phyloP scores from a whole-genome alignment of 2,888 invertebrate genomes.

The Hydropsyche betteni region DNA sequence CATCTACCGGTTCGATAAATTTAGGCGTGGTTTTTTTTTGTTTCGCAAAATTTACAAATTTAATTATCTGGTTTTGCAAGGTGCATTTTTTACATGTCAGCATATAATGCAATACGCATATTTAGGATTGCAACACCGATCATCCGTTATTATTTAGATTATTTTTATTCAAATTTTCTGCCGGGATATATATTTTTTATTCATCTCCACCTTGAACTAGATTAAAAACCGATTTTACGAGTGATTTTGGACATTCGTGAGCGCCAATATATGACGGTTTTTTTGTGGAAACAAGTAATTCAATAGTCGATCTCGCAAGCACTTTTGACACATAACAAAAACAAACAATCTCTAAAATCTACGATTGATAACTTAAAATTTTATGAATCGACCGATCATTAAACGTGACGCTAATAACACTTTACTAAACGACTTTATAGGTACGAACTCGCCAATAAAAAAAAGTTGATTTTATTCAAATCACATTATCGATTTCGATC shows the following conservation, averaged over 20 bases:
- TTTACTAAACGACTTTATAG: not conserved
- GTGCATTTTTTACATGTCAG: not conserved
- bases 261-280: not conserved
- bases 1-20: too few species aligned
- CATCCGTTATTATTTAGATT: not conserved
- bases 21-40: too few species aligned
- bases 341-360: not conserved
- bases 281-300: not conserved
- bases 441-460: not conserved
- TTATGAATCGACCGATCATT: too few species aligned
- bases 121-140: constrained; percentile 2
- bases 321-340: not conserved
- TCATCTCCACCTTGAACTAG: constrained; percentile 19
- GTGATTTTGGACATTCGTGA: constrained; percentile 1
- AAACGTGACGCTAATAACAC: too few species aligned
- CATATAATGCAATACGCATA: not conserved
- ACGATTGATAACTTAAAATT: too few species aligned
- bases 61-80: not conserved
- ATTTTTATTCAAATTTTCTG: not conserved
- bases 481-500: not conserved
- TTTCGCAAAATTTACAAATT: too few species aligned
- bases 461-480: constrained; percentile 1
- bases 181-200: constrained; percentile 7
- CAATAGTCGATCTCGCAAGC: not conserved
- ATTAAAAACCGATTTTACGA: constrained; percentile 8